Percentiles rank a stretch among this genome's conserved stretches.
phyloP scores from a whole-genome alignment of 1,140 invertebrate species.

The Sycophila sp. region DNA sequence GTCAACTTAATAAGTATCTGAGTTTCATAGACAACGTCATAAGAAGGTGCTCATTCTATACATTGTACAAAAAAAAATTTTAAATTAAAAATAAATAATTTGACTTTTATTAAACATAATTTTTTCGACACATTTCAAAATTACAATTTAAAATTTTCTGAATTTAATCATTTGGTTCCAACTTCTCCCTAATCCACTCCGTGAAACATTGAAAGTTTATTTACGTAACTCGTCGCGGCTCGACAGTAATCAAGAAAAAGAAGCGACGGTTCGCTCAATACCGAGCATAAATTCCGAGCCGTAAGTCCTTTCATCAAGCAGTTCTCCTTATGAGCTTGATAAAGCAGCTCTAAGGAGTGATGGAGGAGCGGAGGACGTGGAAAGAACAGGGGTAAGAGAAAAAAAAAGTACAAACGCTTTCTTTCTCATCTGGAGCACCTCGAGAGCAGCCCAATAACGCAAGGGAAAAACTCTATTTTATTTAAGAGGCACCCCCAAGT shows the following conservation, averaged over 20 bases:
- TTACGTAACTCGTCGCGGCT: neutral
- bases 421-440: neutral
- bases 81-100: too few relatives aligned
- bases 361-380: neutral
- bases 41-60: too few relatives aligned
- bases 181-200: too few relatives aligned
- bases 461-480: conserved; percentile 65
- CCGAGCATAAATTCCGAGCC: conserved; percentile 15
- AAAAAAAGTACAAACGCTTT: conserved; percentile 39
- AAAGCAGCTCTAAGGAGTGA: neutral
- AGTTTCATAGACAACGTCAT: too few relatives aligned
- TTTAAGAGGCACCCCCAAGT: conserved; percentile 59
- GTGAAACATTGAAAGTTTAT: too few relatives aligned
- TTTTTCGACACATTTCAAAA: too few relatives aligned
- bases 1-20: too few relatives aligned
- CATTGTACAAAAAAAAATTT: too few relatives aligned
- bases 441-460: conserved; percentile 58
- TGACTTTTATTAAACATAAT: too few relatives aligned
- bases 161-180: too few relatives aligned
- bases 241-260: conserved; percentile 25
- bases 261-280: conserved; percentile 8
- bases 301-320: conserved; percentile 6
- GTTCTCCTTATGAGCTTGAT: neutral
- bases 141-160: too few relatives aligned
- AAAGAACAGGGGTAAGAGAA: neutral